phyloP scores from a whole-genome alignment of 2,797 vertebrate species.

The Bradypodion ventrale region DNA sequence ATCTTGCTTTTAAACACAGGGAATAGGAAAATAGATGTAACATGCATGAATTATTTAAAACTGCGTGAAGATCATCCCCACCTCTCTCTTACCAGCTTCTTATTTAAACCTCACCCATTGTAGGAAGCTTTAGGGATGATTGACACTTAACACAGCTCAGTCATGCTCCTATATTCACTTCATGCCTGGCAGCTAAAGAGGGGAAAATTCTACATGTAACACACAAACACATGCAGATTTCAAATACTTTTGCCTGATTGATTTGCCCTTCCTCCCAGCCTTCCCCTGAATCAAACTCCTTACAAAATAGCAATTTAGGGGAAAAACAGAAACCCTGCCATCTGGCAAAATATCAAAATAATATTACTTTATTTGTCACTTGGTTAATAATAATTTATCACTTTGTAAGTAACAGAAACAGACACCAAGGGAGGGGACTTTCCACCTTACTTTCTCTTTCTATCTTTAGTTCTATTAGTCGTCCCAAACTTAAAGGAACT shows the following conservation, averaged over 20 bases:
- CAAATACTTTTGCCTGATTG: constrained; percentile 60
- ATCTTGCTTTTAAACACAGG: constrained; percentile 68
- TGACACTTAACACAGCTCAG: constrained; percentile 69
- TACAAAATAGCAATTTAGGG: constrained; percentile 38
- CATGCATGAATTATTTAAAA: constrained; percentile 85
- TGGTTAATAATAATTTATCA: constrained; percentile 78
- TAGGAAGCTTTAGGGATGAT: constrained; percentile 63
- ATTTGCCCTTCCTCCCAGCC: constrained; percentile 56
- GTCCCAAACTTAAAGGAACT: not conserved
- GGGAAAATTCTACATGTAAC: not conserved
- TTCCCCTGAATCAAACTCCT: constrained; percentile 56
- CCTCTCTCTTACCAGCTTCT: constrained; percentile 58
- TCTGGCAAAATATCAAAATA: constrained; percentile 78
- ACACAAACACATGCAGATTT: constrained; percentile 52
- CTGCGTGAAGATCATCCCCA: constrained; percentile 60
- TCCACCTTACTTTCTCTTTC: not conserved
- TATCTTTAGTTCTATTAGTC: not conserved
- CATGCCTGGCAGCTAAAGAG: constrained; percentile 15
- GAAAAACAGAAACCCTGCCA: constrained; percentile 72
- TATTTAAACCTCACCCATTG: constrained; percentile 58
- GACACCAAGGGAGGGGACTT: constrained; percentile 24
- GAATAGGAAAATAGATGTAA: constrained; percentile 76
- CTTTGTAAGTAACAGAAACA: constrained; percentile 47
- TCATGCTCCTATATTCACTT: constrained; percentile 55
- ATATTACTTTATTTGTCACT: constrained; percentile 78